Percentiles rank a stretch among this genome's conserved stretches.
These are phyloP conservation scores for Sebastolobus alascanus DNA, from an alignment of 2,797 vertebrate species.

Conservation along the genomic window DNA sequence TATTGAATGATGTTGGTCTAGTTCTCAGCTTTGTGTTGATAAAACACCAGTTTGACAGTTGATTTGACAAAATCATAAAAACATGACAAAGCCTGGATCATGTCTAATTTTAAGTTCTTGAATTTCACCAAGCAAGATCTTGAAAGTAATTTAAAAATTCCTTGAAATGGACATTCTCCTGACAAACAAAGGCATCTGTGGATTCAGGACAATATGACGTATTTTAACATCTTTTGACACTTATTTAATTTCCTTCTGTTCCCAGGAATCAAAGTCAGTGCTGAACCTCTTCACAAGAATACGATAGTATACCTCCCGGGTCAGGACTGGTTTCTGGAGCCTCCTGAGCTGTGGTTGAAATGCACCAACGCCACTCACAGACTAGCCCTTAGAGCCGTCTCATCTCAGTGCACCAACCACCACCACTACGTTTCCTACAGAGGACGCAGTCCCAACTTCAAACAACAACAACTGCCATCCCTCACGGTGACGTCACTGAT, in stretches of 20 bases:
- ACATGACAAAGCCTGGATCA: not conserved
- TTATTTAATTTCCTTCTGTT: not conserved
- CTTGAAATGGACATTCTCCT: not conserved
- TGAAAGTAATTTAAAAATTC: not conserved
- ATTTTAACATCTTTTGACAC: not conserved
- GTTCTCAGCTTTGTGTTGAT: not conserved
- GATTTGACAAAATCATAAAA: not conserved
- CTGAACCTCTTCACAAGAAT: constrained; percentile 90
- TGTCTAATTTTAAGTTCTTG: not conserved
- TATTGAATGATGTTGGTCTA: not conserved
- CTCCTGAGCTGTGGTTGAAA: constrained; percentile 20
- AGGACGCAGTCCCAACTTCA: constrained; percentile 48
- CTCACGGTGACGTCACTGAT: constrained; percentile 59
- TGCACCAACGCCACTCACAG: constrained; percentile 32
- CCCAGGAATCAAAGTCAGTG: constrained; percentile 89
- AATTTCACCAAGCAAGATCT: not conserved
- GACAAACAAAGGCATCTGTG: not conserved
- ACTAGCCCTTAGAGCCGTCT: constrained; percentile 16
- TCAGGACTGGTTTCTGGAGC: constrained; percentile 33
- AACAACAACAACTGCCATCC: constrained; percentile 47
- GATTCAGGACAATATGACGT: no score
- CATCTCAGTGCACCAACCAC: constrained; percentile 35
- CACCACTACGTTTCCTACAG: constrained; percentile 58
- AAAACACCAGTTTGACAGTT: not conserved
- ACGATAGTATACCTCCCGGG: constrained; percentile 76